These are phyloP conservation scores for Carollia perspicillata DNA, from an alignment of 2,113 vertebrate species.

Conservation along the genomic window DNA sequence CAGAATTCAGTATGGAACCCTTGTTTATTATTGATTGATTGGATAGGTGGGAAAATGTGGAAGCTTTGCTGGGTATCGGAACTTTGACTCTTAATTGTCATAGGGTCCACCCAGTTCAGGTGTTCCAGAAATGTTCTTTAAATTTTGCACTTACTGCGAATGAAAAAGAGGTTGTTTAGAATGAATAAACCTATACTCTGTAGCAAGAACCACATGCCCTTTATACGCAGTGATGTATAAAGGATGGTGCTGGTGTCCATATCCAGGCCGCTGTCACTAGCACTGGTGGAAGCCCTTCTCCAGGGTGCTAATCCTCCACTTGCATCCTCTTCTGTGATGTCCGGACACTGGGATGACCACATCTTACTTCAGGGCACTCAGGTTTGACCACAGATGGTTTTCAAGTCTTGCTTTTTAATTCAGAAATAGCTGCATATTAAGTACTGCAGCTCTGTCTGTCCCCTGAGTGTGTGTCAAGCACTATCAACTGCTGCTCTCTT, in stretches of 20 bases:
- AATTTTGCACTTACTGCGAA: neutral
- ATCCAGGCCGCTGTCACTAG: neutral
- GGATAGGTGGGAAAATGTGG: no score
- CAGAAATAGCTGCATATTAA: neutral
- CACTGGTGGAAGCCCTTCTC: neutral
- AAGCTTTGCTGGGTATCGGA: neutral
- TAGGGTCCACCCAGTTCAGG: neutral
- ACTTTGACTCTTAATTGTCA: neutral
- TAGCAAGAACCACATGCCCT: neutral
- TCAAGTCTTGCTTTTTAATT: neutral
- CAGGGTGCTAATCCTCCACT: rapidly evolving
- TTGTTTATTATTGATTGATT: neutral
- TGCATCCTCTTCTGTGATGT: neutral
- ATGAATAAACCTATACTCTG: neutral
- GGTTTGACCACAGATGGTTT: neutral
- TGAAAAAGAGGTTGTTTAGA: neutral
- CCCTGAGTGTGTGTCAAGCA: neutral
- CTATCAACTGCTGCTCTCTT: rapidly evolving
- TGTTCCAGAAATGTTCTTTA: neutral
- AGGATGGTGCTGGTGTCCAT: rapidly evolving
- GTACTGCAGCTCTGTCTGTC: neutral
- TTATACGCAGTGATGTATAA: neutral
- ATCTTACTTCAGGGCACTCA: neutral
- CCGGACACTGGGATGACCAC: neutral
- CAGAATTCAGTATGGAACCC: neutral